Base-by-base conservation (phyloP, 2,888 invertebrate genomes). In the Eueremaeus valkanovi region DNA sequence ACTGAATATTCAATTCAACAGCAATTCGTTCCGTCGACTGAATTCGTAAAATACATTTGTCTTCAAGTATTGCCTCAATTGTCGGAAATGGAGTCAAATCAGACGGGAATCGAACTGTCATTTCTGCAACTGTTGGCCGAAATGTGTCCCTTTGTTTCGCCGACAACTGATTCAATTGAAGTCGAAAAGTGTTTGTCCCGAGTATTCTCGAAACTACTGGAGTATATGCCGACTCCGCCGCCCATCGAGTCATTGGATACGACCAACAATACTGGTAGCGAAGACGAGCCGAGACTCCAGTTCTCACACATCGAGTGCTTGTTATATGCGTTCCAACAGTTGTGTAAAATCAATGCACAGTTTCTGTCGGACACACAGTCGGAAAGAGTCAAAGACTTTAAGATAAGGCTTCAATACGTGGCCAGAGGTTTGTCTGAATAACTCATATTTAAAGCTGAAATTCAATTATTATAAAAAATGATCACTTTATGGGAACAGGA, bases 271-370 rank as follows among this genome's bases (percentile, higher is more conserved):
- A 79, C 80, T 61, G 77, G 21, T 75, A 68, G 33, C 70, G 33
- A 27, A 45, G 83, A 89, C 63, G 88, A 90, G 78, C 93, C 94
- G n/a, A 90, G 92, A 77, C 87, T 96, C 72, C 90, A 95, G 83
- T 96, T 96, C 82, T 93, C 95, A 49, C 90, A 92, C 82, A 93
- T 96, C 1, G 97, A 97, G 85, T 94, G 94, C 85, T 87, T 95
- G 45, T 86, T 97, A 80, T 95, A 88, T 82, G 84, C 87, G 21
- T 87, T 89, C 79, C 89, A 89, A 81, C 90, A 91, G 74, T 83
- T 97, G 66, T 93, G 91, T 74, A 88, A 90, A 78, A 90, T 91
- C 81, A 87, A 88, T 79, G 90, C 92, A 0, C 92, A 91, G 76
- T 90, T 90, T 83, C 84, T 92, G 73, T 88, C 88, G 21, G 82